phyloP scores from a whole-genome alignment of 2,888 invertebrate genomes.

The Pristionchus maxplancki region DNA sequence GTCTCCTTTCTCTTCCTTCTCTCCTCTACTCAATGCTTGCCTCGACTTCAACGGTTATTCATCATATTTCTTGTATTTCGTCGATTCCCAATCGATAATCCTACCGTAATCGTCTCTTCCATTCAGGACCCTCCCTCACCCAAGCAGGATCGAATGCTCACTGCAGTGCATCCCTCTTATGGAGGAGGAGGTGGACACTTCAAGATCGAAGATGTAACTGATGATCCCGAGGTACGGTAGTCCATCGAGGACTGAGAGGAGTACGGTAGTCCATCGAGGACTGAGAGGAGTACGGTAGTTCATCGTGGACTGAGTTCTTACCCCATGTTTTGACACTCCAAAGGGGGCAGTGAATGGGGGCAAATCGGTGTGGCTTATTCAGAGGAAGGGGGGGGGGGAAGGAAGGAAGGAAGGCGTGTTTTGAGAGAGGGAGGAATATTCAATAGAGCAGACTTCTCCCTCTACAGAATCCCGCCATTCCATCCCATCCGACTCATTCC shows the following conservation, averaged over 20 bases:
- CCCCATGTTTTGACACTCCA: neutral
- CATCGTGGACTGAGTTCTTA: neutral
- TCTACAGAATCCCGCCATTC: neutral
- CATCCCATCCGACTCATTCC: neutral
- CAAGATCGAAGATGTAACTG: constrained; percentile 57
- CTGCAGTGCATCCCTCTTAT: constrained; percentile 56
- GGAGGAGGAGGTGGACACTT: constrained; percentile 49
- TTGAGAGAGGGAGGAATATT: constrained; percentile 19
- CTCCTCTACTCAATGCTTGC: neutral
- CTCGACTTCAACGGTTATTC: neutral
- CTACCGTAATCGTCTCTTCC: neutral
- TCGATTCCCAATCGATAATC: neutral
- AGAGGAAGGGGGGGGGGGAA: neutral
- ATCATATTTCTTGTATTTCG: neutral
- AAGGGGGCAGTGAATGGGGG: constrained; percentile 1
- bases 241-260: neutral
- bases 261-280: constrained; percentile 21
- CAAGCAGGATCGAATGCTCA: constrained; percentile 51
- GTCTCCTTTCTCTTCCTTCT: constrained; percentile 12
- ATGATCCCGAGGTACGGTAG: constrained; percentile 55
- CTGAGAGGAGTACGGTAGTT: constrained; percentile 37
- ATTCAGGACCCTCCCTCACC: constrained; percentile 16
- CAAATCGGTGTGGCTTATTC: constrained; percentile 11
- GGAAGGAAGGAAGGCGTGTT: neutral
- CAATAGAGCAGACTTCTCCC: neutral